Conservation (phyloP, 2,797 vertebrate species). For the Prunella strophiata region DNA sequence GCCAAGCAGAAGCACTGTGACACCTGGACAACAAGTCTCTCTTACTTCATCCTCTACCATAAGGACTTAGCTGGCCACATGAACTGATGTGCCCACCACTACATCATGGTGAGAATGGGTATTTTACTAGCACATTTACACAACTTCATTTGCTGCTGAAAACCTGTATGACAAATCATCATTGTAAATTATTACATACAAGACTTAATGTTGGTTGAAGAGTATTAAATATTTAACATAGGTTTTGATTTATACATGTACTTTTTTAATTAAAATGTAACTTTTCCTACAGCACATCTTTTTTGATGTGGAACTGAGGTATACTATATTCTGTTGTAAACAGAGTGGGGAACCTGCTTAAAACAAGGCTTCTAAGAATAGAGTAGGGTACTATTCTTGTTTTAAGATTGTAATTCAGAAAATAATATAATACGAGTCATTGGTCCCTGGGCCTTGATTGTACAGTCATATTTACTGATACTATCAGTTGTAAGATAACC, state of each 20-base stretch:
- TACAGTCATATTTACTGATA: conserved; percentile 83
- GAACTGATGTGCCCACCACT: conserved; percentile 73
- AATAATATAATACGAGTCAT: conserved; percentile 82
- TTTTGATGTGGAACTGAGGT: conserved; percentile 84
- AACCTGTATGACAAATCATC: conserved; percentile 81
- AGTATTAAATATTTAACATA: conserved; percentile 91
- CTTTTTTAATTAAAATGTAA: conserved; percentile 83
- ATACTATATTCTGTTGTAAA: conserved; percentile 85
- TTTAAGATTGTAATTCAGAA: conserved; percentile 84
- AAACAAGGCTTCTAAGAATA: conserved; percentile 80
- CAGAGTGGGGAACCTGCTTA: conserved; percentile 81
- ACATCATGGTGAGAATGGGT: conserved; percentile 71
- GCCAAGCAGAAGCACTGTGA: conserved; percentile 87
- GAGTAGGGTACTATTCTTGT: conserved; percentile 81
- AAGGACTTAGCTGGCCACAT: conserved; percentile 76
- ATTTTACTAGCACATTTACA: conserved; percentile 77
- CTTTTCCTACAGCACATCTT: conserved; percentile 83
- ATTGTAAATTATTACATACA: conserved; percentile 88
- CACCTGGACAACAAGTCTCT: conserved; percentile 77
- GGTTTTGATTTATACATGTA: conserved; percentile 86
- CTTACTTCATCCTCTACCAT: conserved; percentile 72
- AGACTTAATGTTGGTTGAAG: conserved; percentile 82
- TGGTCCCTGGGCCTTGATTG: conserved; percentile 79
- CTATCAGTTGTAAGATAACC: conserved; percentile 82
- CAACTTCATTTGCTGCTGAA: conserved; percentile 87